A percentile compares a stretch with the other conserved stretches of the same genome.
Conservation (phyloP, 2,888 invertebrate genomes). For the Busseola fusca region DNA sequence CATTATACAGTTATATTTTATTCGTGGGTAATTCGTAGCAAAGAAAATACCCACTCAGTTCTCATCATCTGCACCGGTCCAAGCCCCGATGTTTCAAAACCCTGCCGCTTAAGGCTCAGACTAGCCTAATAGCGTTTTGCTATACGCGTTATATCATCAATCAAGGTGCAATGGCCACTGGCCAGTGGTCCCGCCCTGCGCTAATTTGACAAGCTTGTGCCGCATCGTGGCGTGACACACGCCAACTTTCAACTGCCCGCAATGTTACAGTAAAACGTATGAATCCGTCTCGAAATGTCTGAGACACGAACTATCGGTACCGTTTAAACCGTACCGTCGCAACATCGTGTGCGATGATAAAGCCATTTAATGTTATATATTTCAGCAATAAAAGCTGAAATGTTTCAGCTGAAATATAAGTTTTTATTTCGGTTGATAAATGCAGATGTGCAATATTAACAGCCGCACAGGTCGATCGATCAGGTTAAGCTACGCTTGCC, state of each 20-base stretch:
- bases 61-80: not conserved
- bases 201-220: slow-evolving; percentile 72
- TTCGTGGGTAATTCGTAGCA: not conserved
- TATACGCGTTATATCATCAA: slow-evolving; percentile 45
- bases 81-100: not conserved
- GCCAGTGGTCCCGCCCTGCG: slow-evolving; percentile 62
- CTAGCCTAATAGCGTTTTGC: slow-evolving; percentile 1
- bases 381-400: slow-evolving; percentile 32
- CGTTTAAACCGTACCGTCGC: slow-evolving; percentile 24
- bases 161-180: slow-evolving; percentile 66
- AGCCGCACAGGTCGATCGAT: too few species aligned
- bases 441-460: not conserved
- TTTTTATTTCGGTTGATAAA: slow-evolving; percentile 6
- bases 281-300: slow-evolving; percentile 56
- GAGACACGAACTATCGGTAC: slow-evolving; percentile 49
- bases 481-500: too few species aligned
- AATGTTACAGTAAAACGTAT: slow-evolving; percentile 61
- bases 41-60: not conserved
- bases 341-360: slow-evolving; percentile 41
- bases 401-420: not conserved
- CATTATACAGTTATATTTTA: not conserved
- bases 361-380: slow-evolving; percentile 45
- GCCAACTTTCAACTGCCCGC: slow-evolving; percentile 66
- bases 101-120: not conserved
- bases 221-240: slow-evolving; percentile 76